Conservation (phyloP, 2,797 vertebrate genomes). For the Pelodytes ibericus region DNA sequence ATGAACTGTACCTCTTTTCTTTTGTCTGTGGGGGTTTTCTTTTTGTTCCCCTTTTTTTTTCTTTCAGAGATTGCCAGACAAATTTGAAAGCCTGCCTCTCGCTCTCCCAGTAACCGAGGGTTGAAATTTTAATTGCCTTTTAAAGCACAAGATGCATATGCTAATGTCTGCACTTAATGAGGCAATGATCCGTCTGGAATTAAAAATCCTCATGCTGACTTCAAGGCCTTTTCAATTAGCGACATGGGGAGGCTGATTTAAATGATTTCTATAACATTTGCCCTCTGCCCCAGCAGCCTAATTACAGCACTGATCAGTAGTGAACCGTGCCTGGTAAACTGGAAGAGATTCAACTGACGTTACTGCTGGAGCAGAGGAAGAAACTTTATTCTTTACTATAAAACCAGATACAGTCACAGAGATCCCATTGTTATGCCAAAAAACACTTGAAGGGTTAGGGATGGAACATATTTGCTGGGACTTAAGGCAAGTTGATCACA, state of each 20-base stretch:
- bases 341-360: conserved; percentile 24
- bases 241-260: conserved; percentile 49
- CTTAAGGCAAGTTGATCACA: not conserved
- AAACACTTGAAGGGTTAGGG: not conserved
- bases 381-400: conserved; percentile 15
- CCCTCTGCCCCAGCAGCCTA: conserved; percentile 60
- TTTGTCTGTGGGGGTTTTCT: conserved; percentile 14
- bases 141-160: conserved; percentile 61
- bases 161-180: conserved; percentile 60
- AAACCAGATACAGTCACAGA: not conserved
- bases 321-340: conserved; percentile 32
- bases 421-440: not conserved
- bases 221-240: conserved; percentile 65
- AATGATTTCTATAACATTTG: conserved; percentile 65
- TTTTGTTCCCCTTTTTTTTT: not conserved
- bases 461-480: not conserved
- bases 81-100: conserved; percentile 19
- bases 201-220: conserved; percentile 58
- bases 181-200: conserved; percentile 58
- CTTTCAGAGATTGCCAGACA: conserved; percentile 5
- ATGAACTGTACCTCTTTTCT: conserved; percentile 23
- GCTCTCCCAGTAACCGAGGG: conserved; percentile 10
- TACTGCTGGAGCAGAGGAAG: conserved; percentile 1
- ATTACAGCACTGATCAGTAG: conserved; percentile 57
- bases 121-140: conserved; percentile 68